Conservation (phyloP, 2,888 invertebrate species). For the Pheosia gnoma region DNA sequence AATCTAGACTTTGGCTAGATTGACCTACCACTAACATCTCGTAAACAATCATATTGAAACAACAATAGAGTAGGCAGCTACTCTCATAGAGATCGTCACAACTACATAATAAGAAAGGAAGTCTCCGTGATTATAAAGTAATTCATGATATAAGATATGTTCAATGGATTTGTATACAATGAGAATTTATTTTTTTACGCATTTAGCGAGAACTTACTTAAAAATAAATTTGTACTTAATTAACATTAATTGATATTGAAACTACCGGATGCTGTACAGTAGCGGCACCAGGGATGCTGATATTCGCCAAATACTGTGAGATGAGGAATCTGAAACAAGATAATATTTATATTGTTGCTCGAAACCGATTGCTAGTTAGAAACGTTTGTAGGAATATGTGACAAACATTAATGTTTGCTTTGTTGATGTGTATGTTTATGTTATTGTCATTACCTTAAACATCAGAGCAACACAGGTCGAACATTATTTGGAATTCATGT, state of each 20-base stretch:
- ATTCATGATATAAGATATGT: slow-evolving; percentile 60
- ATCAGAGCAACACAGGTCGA: neutral
- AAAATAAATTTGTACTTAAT: slow-evolving; percentile 50
- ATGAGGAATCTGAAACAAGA: slow-evolving; percentile 68
- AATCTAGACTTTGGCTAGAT: slow-evolving; percentile 56
- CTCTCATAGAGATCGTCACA: slow-evolving; percentile 21
- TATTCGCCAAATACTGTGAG: slow-evolving; percentile 57
- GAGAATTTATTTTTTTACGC: slow-evolving; percentile 24
- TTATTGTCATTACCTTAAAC: neutral
- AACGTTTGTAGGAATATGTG: neutral
- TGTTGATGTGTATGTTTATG: neutral
- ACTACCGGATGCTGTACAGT: slow-evolving; percentile 73
- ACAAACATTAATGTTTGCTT: neutral
- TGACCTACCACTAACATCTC: slow-evolving; percentile 55
- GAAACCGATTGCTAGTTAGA: slow-evolving; percentile 10
- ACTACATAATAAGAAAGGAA: slow-evolving; percentile 21
- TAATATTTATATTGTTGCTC: slow-evolving; percentile 11
- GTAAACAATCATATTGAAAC: slow-evolving; percentile 27
- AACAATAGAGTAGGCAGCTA: slow-evolving; percentile 14
- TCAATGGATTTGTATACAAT: slow-evolving; percentile 67
- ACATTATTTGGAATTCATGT: too few species aligned
- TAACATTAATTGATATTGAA: slow-evolving; percentile 28
- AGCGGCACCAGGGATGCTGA: slow-evolving; percentile 55
- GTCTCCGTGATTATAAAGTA: slow-evolving; percentile 23
- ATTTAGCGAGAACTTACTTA: slow-evolving; percentile 24